Evolutionary conservation across 2,797 vertebrate species (phyloP).

Genomic region (Sarcophilus harrisii): DNA sequence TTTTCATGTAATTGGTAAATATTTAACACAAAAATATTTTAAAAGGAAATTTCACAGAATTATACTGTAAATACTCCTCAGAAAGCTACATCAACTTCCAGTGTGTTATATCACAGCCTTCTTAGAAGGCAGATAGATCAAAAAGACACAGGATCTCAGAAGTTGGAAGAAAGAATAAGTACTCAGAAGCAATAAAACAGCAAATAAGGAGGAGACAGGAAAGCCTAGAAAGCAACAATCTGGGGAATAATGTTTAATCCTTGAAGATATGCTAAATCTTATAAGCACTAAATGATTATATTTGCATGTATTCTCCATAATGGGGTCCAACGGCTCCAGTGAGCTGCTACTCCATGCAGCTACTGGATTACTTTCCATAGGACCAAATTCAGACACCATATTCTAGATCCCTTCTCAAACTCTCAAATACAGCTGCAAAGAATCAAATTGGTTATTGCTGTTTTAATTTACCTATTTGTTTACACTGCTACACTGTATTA

Average conservation of each 20-base stretch:
- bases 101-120: not conserved
- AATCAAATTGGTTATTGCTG: not conserved
- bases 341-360: not conserved
- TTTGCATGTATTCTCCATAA: constrained; percentile 19
- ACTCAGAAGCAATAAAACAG: constrained; percentile 19
- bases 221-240: not conserved
- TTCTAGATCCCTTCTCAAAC: constrained; percentile 1
- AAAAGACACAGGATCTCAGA: not conserved
- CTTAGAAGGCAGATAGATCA: not conserved
- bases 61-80: not conserved
- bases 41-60: not conserved
- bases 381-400: not conserved
- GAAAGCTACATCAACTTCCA: not conserved
- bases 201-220: not conserved
- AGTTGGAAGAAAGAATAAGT: not conserved
- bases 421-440: not conserved
- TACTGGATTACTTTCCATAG: constrained; percentile 19
- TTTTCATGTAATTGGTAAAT: not conserved
- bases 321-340: constrained; percentile 21
- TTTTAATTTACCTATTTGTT: not conserved
- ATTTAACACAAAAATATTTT: not conserved
- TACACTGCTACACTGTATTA: not conserved
- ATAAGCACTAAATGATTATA: constrained; percentile 21
- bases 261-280: constrained; percentile 21
- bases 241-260: not conserved